A percentile compares a stretch with the other conserved stretches of the same genome.
phyloP scores from a whole-genome alignment of 2,113 vertebrate genomes.

The Pseudolaguvia tuberculata region DNA sequence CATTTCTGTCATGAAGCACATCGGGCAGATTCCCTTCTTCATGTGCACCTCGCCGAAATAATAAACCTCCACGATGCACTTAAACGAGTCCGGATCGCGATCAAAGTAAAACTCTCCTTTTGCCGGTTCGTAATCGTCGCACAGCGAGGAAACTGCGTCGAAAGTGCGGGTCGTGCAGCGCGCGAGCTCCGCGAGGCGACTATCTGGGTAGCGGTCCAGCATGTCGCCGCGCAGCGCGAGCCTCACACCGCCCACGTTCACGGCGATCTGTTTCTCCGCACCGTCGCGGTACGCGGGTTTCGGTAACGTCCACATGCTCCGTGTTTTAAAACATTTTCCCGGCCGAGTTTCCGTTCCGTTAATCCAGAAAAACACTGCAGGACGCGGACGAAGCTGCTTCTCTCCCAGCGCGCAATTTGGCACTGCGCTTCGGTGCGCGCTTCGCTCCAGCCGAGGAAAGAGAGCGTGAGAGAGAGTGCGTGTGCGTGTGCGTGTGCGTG shows the following conservation, averaged over 20 bases:
- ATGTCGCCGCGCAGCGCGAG: constrained; percentile 81
- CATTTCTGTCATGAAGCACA: constrained; percentile 96
- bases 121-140: constrained; percentile 91
- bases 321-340: background rate
- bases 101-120: constrained; percentile 96
- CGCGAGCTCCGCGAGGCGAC: constrained; percentile 85
- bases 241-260: constrained; percentile 90
- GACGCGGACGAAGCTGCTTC: background rate
- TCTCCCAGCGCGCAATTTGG: constrained; percentile 17
- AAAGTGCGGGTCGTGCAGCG: constrained; percentile 76
- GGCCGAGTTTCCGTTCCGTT: background rate
- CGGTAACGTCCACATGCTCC: constrained; percentile 43
- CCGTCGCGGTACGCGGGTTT: constrained; percentile 50
- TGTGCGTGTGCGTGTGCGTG: background rate
- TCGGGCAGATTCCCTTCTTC: constrained; percentile 92
- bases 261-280: constrained; percentile 79
- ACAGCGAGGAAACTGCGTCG: constrained; percentile 82
- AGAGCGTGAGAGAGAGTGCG: background rate
- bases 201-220: constrained; percentile 85
- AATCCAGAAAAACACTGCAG: background rate
- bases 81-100: constrained; percentile 92
- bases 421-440: constrained; percentile 20
- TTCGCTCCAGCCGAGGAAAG: background rate
- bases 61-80: constrained; percentile 90
- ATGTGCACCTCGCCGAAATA: constrained; percentile 94